Base-by-base conservation (phyloP, 2,888 invertebrate genomes). In the Balanococcus diminutus region DNA sequence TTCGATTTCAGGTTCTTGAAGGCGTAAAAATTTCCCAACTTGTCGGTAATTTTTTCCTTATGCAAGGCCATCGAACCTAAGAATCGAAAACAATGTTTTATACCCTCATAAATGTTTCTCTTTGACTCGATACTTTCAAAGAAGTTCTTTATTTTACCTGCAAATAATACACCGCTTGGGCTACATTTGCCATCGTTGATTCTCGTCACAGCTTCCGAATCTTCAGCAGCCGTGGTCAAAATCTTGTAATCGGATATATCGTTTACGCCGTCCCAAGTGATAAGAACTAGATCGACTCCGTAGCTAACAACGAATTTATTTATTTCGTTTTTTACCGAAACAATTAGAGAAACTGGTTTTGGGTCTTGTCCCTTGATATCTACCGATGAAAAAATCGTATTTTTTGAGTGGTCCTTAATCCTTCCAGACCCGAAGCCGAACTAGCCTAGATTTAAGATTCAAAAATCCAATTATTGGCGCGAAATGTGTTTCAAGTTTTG, bases 141-240 rank as follows among this genome's bases (percentile, higher is more conserved):
- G 1, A 81, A 82, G 19, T 56, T 72, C 46, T 28, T 14, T 22
- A 8, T 14, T 14, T 28, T 81, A 86, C 86, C 86, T 19, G 67
- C 61, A n/a, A 94, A 95, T 36, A 96, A 91, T 82, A 95, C 91
- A 2, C 96, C 96, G 11, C 90, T 89, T 14, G 93, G 93, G 89
- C 96, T 96, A 51, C 94, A 93, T 90, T 96, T 96, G 42, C 93
- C 95, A 89, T 96, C 96, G 88, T 96, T 96, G 89, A 95, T 92
- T 88, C 95, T 91, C 89, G 94, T 94, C 1, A 67, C 81, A 2
- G 89, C 88, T 87, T 91, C 93, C 39, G 91, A 91, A 88, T 93
- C 92, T 89, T 93, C 93, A 16, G 39, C 22, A 79, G 75, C 36
- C 6, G 83, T 25, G 0, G 46, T 31, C 14, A 86, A 56, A 39